Evolutionary conservation across 2,888 invertebrate species (phyloP).

Genomic region (Coelopa pilipes): DNA sequence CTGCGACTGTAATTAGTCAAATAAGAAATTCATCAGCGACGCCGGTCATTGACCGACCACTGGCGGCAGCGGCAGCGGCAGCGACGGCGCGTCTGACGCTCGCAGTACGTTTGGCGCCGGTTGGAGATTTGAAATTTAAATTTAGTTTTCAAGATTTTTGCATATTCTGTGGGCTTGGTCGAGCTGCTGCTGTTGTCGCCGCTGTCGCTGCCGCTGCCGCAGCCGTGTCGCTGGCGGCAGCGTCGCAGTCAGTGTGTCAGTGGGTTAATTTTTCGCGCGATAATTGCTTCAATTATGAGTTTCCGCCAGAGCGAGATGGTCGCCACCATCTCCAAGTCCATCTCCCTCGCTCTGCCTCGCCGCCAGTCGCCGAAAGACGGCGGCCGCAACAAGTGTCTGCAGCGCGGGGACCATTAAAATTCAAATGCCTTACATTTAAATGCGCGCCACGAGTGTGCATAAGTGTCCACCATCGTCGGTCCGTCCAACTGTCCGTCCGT

Average conservation of each 20-base stretch:
- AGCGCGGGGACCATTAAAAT: slow-evolving; percentile 52
- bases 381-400: slow-evolving; percentile 54
- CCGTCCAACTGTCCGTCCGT: too few relatives aligned
- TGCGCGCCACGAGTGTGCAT: slow-evolving; percentile 49
- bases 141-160: slow-evolving; percentile 27
- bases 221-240: background rate
- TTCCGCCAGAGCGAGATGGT: slow-evolving; percentile 16
- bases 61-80: background rate
- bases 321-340: background rate
- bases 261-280: slow-evolving; percentile 36
- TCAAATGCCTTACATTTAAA: slow-evolving; percentile 59
- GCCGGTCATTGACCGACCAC: slow-evolving; percentile 8
- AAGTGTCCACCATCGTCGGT: background rate
- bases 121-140: slow-evolving; percentile 27
- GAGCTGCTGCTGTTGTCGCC: background rate
- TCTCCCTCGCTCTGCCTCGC: slow-evolving; percentile 30
- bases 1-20: background rate
- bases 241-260: slow-evolving; percentile 31
- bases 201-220: background rate
- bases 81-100: background rate
- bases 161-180: slow-evolving; percentile 28
- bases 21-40: background rate
- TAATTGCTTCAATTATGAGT: slow-evolving; percentile 31
- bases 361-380: slow-evolving; percentile 46
- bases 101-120: slow-evolving; percentile 36